Evolutionary conservation across 30 jellyfish, hydroid and myxozoan species (phyloP).

Genomic region (Aurelia aurita): DNA sequence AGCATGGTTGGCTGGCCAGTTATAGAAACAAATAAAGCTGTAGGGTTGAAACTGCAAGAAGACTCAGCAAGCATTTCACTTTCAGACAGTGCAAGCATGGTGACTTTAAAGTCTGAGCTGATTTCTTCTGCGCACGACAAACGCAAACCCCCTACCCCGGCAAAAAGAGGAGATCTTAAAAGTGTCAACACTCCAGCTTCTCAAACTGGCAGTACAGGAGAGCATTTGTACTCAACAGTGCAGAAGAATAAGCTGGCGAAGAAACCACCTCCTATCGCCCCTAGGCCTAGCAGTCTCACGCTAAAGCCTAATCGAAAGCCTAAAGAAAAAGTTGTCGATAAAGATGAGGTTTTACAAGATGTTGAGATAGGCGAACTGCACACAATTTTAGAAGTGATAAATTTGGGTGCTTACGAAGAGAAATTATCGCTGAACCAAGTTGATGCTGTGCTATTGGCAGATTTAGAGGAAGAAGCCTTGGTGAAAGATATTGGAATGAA

Average conservation of each 20-base stretch:
- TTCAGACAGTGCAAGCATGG: not conserved
- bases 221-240: no score
- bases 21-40: no score
- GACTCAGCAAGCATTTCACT: not conserved
- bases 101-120: not conserved
- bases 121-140: not conserved
- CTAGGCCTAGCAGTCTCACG: no score
- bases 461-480: conserved; percentile 8
- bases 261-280: no score
- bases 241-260: no score
- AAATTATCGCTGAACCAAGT: not conserved
- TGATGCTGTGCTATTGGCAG: not conserved
- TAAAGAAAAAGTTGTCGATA: not conserved
- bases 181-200: no score
- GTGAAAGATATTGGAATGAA: conserved; percentile 20
- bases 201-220: no score
- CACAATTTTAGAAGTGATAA: not conserved
- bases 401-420: conserved; percentile 11
- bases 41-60: not conserved
- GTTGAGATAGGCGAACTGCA: not conserved
- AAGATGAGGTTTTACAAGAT: not conserved
- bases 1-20: no score
- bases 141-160: no score
- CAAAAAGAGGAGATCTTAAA: no score
- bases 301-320: no score